phyloP scores from a whole-genome alignment of 2,888 invertebrate genomes.

The Ceramica pisi region DNA sequence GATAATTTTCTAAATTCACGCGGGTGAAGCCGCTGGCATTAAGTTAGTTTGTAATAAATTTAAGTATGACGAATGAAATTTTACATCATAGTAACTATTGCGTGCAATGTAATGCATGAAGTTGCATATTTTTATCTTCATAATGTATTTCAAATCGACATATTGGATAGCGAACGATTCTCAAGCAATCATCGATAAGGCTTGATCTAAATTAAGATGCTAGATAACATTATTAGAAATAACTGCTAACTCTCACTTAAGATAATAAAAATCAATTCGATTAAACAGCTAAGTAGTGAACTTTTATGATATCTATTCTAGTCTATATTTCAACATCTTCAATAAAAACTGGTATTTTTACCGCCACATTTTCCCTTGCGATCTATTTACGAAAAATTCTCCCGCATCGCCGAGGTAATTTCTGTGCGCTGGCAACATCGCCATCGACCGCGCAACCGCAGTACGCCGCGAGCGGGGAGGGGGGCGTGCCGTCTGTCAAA shows the following conservation, averaged over 20 bases:
- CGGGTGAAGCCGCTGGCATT: background rate
- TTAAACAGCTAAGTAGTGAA: slow-evolving; percentile 11
- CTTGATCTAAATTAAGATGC: slow-evolving; percentile 33
- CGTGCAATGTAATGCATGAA: slow-evolving; percentile 12
- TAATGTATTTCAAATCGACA: slow-evolving; percentile 44
- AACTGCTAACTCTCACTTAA: slow-evolving; percentile 30
- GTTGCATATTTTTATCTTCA: slow-evolving; percentile 31
- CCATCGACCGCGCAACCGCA: slow-evolving; percentile 88
- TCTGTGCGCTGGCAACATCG: slow-evolving; percentile 76
- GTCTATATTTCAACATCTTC: slow-evolving; percentile 40
- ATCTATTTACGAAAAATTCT: slow-evolving; percentile 62
- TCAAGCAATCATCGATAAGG: slow-evolving; percentile 28
- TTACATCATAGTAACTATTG: background rate
- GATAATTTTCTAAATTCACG: background rate
- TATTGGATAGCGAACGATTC: slow-evolving; percentile 20
- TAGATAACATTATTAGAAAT: slow-evolving; percentile 49
- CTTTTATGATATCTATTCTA: background rate
- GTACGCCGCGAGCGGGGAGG: slow-evolving; percentile 73
- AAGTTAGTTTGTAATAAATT: background rate
- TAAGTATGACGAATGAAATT: slow-evolving; percentile 22
- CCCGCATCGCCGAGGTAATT: slow-evolving; percentile 67
- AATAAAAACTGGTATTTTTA: slow-evolving; percentile 53
- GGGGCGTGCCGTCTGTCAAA: slow-evolving; percentile 84
- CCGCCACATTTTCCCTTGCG: slow-evolving; percentile 25
- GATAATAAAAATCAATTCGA: slow-evolving; percentile 36